Evolutionary conservation across 2,113 vertebrate species (phyloP).

Genomic region (Epinephelus fuscoguttatus): DNA sequence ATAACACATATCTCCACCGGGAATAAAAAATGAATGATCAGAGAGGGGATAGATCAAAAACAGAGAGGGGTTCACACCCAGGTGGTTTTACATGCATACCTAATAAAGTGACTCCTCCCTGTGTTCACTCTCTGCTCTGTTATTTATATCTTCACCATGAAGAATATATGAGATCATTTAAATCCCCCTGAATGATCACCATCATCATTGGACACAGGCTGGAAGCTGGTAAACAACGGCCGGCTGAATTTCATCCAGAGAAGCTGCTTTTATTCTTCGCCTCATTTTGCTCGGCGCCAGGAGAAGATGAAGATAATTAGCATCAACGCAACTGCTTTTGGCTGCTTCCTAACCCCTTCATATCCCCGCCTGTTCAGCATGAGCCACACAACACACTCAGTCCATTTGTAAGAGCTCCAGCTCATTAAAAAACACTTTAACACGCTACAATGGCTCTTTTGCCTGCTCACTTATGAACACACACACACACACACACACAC

Average conservation of each 20-base stretch:
- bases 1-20: no score
- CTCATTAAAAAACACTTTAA: conserved; percentile 70
- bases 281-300: background rate
- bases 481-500: conserved; percentile 31
- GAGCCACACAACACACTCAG: conserved; percentile 43
- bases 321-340: conserved; percentile 34
- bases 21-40: no score
- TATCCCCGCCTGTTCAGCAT: conserved; percentile 33
- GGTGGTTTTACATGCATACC: no score
- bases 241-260: conserved; percentile 13
- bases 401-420: conserved; percentile 61
- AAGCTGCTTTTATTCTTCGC: conserved; percentile 23
- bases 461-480: conserved; percentile 11
- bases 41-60: no score
- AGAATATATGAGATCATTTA: no score
- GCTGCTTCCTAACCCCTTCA: conserved; percentile 42
- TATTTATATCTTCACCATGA: background rate
- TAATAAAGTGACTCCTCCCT: background rate
- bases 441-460: conserved; percentile 51
- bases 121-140: background rate
- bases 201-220: background rate
- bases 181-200: background rate
- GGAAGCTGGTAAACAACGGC: background rate
- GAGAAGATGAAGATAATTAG: conserved; percentile 59
- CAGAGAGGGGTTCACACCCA: no score